These are phyloP conservation scores for Zaprionus davidi DNA, from an alignment of 1,140 invertebrate species.

Conservation along the genomic window DNA sequence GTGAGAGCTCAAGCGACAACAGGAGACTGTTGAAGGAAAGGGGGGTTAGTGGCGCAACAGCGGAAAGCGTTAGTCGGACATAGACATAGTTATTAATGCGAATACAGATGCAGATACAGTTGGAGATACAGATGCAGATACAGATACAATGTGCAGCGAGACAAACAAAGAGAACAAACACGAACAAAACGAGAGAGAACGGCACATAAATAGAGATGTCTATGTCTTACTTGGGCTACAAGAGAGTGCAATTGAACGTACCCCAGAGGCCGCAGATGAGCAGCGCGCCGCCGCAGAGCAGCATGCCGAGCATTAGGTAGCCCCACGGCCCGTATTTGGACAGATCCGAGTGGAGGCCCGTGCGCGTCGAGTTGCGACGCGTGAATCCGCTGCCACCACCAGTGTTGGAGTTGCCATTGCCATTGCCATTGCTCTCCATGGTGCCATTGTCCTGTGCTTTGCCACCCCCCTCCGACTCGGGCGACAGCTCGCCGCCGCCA, in stretches of 20 bases:
- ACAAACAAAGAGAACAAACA: conserved; percentile 15
- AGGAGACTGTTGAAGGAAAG: conserved; percentile 59
- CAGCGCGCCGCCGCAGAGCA: conserved; percentile 87
- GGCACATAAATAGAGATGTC: conserved; percentile 67
- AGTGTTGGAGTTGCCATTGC: conserved; percentile 12
- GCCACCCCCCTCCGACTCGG: conserved; percentile 10
- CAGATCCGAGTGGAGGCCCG: conserved; percentile 84
- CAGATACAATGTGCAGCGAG: conserved; percentile 20
- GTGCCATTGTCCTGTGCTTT: conserved; percentile 63
- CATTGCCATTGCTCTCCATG: conserved; percentile 23
- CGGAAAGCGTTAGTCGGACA: conserved; percentile 7
- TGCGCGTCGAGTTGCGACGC: conserved; percentile 72
- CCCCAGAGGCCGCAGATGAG: conserved; percentile 88
- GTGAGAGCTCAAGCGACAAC: conserved; percentile 83
- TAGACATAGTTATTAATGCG: conserved; percentile 48
- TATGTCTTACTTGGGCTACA: conserved; percentile 68
- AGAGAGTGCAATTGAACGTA: conserved; percentile 80
- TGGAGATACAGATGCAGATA: conserved; percentile 3
- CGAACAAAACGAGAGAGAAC: conserved; percentile 32
- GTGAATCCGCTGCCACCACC: conserved; percentile 67
- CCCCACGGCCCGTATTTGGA: conserved; percentile 88
- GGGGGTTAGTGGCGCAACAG: background rate
- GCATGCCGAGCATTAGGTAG: conserved; percentile 87
- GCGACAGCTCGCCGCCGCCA: conserved; percentile 29
- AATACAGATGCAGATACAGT: conserved; percentile 26